Evolutionary conservation across 2,888 invertebrate genomes (phyloP).

Genomic region (Tribolium freemani): DNA sequence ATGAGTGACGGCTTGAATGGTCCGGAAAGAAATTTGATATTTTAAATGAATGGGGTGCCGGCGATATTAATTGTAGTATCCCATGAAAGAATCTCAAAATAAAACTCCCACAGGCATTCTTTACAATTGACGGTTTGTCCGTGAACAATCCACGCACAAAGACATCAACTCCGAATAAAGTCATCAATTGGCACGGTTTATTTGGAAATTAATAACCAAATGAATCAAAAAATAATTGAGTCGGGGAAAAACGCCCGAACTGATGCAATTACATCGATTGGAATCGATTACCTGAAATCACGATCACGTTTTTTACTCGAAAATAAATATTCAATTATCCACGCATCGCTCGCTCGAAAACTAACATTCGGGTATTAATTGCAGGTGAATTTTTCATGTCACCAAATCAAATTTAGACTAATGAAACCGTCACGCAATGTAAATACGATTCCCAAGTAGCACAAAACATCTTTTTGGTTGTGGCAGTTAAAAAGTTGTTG

Average conservation of each 20-base stretch:
- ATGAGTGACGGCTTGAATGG: slow-evolving; percentile 24
- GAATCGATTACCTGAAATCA: slow-evolving; percentile 45
- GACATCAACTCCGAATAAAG: slow-evolving; percentile 14
- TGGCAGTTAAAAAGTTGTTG: too few relatives aligned
- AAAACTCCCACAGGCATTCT: slow-evolving; percentile 47
- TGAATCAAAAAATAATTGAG: slow-evolving; percentile 41
- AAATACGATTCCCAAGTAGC: too few relatives aligned
- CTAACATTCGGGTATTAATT: slow-evolving; percentile 5
- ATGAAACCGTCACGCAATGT: neutral
- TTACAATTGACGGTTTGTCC: slow-evolving; percentile 38
- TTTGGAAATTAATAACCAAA: slow-evolving; percentile 35
- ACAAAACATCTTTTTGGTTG: too few relatives aligned
- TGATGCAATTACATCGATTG: slow-evolving; percentile 44
- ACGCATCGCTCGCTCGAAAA: slow-evolving; percentile 34
- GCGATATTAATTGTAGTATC: slow-evolving; percentile 46
- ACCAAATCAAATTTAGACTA: neutral
- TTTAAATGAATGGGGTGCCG: slow-evolving; percentile 46
- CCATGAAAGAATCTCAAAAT: slow-evolving; percentile 43
- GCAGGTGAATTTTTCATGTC: neutral
- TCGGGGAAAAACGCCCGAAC: slow-evolving; percentile 31
- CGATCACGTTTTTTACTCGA: slow-evolving; percentile 38
- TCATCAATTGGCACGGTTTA: neutral
- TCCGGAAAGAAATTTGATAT: slow-evolving; percentile 47
- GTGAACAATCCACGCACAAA: slow-evolving; percentile 39
- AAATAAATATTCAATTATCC: slow-evolving; percentile 46